These are phyloP conservation scores for Zonotrichia albicollis DNA, from an alignment of 2,797 vertebrate genomes.

Conservation along the genomic window DNA sequence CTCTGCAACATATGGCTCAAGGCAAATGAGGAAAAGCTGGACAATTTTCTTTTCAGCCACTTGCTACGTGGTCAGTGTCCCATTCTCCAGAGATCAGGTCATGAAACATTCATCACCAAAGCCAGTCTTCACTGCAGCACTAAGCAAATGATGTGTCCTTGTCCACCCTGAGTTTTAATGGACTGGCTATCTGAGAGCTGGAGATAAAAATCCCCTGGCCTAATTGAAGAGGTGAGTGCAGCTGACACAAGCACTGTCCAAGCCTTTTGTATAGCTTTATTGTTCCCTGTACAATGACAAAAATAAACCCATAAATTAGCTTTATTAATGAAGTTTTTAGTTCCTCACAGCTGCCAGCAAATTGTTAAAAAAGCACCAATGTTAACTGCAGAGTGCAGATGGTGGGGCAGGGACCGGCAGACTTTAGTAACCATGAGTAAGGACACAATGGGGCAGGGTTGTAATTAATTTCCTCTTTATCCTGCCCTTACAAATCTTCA, in stretches of 20 bases:
- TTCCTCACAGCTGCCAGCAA: neutral
- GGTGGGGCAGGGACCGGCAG: neutral
- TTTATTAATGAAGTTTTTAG: neutral
- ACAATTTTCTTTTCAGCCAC: neutral
- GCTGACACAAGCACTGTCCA: neutral
- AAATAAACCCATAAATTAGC: neutral
- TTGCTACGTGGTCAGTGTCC: neutral
- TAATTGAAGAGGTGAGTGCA: neutral
- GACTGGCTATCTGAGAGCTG: neutral
- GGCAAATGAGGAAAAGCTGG: neutral
- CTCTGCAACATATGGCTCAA: neutral
- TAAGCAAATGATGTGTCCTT: neutral
- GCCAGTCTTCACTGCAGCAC: neutral
- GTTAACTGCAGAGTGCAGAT: neutral
- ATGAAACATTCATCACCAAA: constrained; percentile 36
- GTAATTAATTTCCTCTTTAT: neutral
- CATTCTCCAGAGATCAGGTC: neutral
- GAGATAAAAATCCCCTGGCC: constrained; percentile 6
- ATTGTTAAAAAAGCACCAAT: neutral
- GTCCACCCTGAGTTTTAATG: constrained; percentile 28
- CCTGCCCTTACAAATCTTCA: neutral
- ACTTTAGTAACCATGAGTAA: neutral
- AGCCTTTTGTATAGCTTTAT: neutral
- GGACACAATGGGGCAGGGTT: neutral
- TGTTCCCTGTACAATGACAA: neutral